Conservation (phyloP, 1,140 invertebrate species). For the Panagrolaimus sp. region DNA sequence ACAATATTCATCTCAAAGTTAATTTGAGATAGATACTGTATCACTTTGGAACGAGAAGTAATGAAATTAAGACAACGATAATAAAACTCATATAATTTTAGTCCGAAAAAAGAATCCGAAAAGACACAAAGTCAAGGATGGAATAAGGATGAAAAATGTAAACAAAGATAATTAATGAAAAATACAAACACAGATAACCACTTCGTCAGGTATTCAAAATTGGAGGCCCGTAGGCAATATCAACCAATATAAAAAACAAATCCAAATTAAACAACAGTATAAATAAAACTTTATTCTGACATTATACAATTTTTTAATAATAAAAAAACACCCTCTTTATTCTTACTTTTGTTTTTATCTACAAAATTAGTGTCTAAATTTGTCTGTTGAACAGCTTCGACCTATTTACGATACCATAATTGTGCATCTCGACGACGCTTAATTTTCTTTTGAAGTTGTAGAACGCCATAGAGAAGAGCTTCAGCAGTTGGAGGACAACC, state of each 20-base stretch:
- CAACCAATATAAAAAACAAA: neutral
- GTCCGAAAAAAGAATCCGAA: too few species aligned
- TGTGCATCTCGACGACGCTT: conserved; percentile 78
- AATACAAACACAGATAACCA: too few species aligned
- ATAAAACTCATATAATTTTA: too few species aligned
- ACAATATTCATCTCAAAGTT: too few species aligned
- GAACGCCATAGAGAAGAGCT: conserved; percentile 84
- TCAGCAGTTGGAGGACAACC: conserved; percentile 93
- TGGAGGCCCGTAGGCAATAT: conserved; percentile 9
- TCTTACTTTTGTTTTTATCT: neutral
- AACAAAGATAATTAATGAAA: too few species aligned
- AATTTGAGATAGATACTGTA: too few species aligned
- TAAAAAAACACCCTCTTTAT: too few species aligned
- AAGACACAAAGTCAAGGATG: too few species aligned
- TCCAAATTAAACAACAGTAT: neutral
- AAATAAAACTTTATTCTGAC: neutral
- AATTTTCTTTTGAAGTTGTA: conserved; percentile 92
- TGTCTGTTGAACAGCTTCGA: neutral
- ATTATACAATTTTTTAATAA: too few species aligned
- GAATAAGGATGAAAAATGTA: too few species aligned
- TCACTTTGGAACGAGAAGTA: too few species aligned
- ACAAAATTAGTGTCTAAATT: neutral
- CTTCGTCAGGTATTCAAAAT: neutral
- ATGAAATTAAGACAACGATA: too few species aligned
- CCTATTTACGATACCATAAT: conserved; percentile 81